Evolutionary conservation across 2,888 invertebrate species (phyloP).

Genomic region (Drosophila nr. perissopoda): DNA sequence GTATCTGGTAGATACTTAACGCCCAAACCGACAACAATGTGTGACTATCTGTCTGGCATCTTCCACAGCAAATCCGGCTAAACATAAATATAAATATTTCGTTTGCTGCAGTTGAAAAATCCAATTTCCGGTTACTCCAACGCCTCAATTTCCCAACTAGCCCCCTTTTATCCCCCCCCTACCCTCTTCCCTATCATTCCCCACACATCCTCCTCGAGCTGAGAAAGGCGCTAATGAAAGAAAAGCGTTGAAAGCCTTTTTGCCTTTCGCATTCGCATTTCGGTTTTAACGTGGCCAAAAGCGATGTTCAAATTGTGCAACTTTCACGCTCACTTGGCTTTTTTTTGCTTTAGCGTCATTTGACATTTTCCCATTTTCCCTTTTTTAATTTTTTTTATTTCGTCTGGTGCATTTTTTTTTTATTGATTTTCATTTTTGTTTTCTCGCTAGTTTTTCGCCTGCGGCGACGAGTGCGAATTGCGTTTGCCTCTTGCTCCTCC

Average conservation of each 20-base stretch:
- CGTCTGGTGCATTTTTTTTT: slow-evolving; percentile 18
- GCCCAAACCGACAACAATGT: not conserved
- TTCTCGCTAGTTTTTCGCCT: slow-evolving; percentile 26
- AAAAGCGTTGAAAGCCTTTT: slow-evolving; percentile 36
- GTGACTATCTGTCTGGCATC: not conserved
- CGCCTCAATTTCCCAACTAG: not conserved
- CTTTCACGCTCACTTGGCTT: slow-evolving; percentile 61
- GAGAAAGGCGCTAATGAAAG: slow-evolving; percentile 49
- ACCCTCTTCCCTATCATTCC: too few relatives aligned
- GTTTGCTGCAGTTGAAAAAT: not conserved
- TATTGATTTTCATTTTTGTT: slow-evolving; percentile 53
- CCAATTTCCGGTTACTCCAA: slow-evolving; percentile 6
- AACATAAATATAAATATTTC: not conserved
- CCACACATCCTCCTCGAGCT: slow-evolving; percentile 1
- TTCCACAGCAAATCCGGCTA: not conserved
- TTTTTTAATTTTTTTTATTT: slow-evolving; percentile 19
- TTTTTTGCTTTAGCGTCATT: slow-evolving; percentile 46
- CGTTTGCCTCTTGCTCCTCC: slow-evolving; percentile 4
- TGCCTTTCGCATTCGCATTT: not conserved
- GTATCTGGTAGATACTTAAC: not conserved
- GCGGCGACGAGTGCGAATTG: slow-evolving; percentile 20
- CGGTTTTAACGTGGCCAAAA: slow-evolving; percentile 28
- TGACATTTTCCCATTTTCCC: slow-evolving; percentile 43
- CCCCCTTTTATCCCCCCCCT: not conserved
- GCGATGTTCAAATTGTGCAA: slow-evolving; percentile 47